phyloP scores from a whole-genome alignment of 2,113 vertebrate genomes.

The Mirounga angustirostris region DNA sequence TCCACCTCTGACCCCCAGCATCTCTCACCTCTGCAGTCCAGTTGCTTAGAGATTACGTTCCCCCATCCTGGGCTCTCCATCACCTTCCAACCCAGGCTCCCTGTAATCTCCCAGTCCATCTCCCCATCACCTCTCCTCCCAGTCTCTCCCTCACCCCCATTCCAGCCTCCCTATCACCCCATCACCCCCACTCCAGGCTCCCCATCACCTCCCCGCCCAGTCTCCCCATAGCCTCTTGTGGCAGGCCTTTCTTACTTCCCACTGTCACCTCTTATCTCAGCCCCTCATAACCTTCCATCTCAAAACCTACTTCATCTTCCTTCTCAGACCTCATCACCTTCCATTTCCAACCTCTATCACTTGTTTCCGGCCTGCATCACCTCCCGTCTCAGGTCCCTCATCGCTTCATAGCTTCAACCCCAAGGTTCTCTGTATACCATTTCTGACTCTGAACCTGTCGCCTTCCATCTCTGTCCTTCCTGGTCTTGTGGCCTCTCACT shows the following conservation, averaged over 20 bases:
- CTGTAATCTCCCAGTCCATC: neutral
- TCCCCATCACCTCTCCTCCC: neutral
- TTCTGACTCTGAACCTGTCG: neutral
- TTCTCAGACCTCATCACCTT: neutral
- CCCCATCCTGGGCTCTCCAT: neutral
- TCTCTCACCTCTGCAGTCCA: neutral
- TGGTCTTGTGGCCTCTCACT: neutral
- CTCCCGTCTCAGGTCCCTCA: neutral
- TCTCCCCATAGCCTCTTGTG: too few species aligned
- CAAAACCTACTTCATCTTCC: neutral
- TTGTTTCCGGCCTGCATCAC: neutral
- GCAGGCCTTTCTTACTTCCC: neutral
- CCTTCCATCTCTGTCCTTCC: neutral
- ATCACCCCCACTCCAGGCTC: neutral
- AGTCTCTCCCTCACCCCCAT: neutral
- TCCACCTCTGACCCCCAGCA: neutral
- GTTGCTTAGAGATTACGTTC: neutral
- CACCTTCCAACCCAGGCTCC: neutral
- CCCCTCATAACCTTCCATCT: neutral
- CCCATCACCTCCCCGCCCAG: neutral
- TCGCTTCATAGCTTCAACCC: neutral
- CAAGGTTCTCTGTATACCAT: neutral
- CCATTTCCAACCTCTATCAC: accelerated
- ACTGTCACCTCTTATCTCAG: neutral
- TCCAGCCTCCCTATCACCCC: neutral